Base-by-base conservation (phyloP, 2,797 vertebrate genomes). In the Ictinia mississippiensis region DNA sequence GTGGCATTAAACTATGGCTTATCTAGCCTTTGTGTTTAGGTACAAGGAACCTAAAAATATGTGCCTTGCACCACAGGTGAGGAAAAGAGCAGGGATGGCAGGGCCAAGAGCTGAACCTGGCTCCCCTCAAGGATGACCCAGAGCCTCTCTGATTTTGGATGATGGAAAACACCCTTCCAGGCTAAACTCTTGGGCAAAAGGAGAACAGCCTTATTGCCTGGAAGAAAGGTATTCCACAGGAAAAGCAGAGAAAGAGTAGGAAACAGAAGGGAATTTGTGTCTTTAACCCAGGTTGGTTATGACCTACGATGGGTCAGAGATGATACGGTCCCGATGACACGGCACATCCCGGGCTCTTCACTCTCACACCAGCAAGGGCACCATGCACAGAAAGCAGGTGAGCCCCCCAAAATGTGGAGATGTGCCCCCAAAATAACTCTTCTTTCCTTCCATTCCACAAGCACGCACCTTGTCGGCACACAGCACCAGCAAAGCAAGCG, bases 401-500 rank as follows among this genome's bases (percentile, higher is more conserved):
- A 72, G 29, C 8, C 29, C 12, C 44, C 44, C 16, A 6, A 37
- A 12, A 56, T 4, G 8, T 15, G 42, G 33, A n/a, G 7, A 35
- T 0, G 1, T 35, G 29, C 13, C 35, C n/a, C 50, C 62, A 35
- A 49, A 55, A 70, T 15, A 40, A n/a, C 10, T 31, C 9, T 28
- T 81, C 77, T 72, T 38, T 25, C 75, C 50, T 38, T 55, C 55
- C 25, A 33, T 55, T 82, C 38, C 62, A 45, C 21, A 28, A 17
- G 29, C 38, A 29, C 21, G 19, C 9, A 2, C 14, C 77, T 73
- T 16, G 29, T 18, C 33, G 1, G 62, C 56, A 3, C 0, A 3
- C 29, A 37, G 52, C 44, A 45, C 22, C 45, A 53, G 49, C 35
- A 52, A 26, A 70, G 45, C 29, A 29, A 44, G 31, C 15, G 9